These are phyloP conservation scores for Clamator glandarius DNA, from an alignment of 2,797 vertebrate species.

Conservation along the genomic window DNA sequence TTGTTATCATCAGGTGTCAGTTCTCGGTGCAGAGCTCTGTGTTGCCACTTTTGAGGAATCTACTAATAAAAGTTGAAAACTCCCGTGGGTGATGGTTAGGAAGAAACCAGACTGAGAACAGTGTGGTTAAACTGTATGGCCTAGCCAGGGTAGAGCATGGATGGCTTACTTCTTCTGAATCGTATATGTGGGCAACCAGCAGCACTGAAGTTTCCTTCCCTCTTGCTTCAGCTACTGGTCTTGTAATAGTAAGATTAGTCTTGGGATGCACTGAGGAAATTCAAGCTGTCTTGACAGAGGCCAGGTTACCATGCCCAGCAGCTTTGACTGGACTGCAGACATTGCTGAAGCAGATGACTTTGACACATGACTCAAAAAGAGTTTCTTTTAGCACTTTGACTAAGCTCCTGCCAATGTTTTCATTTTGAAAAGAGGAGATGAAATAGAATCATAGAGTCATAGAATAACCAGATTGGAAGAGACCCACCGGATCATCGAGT, in stretches of 20 bases:
- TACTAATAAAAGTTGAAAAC: not conserved
- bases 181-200: not conserved
- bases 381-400: not conserved
- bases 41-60: not conserved
- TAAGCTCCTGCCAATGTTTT: not conserved
- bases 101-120: not conserved
- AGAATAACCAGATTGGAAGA: no score
- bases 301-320: fast-evolving
- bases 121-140: not conserved
- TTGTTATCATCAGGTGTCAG: not conserved
- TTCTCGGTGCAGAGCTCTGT: not conserved
- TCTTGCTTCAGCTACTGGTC: not conserved
- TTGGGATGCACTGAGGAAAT: not conserved
- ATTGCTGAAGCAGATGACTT: not conserved
- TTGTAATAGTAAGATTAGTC: not conserved
- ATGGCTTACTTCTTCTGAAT: not conserved
- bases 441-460: no score
- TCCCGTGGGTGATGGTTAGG: not conserved
- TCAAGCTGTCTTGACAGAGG: not conserved
- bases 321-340: not conserved
- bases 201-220: not conserved
- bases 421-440: not conserved
- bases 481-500: no score
- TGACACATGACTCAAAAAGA: not conserved
- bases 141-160: not conserved